Percentiles rank a stretch among this genome's conserved stretches.
Conservation (phyloP, 2,888 invertebrate species). For the Drosophila meridionalis region DNA sequence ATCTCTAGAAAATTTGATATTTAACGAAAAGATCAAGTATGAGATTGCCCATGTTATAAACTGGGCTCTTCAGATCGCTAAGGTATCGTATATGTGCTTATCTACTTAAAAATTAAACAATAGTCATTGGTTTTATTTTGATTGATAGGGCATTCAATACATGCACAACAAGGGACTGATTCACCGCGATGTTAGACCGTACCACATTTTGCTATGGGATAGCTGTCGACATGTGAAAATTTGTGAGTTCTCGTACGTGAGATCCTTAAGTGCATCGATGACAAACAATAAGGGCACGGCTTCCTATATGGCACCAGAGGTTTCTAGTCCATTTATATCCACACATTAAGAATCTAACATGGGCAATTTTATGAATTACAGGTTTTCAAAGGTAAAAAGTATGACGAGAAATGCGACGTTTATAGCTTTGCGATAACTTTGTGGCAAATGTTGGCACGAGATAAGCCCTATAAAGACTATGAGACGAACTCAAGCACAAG, state of each 20-base stretch:
- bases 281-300: slow-evolving; percentile 34
- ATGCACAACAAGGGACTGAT: slow-evolving; percentile 41
- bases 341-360: background rate
- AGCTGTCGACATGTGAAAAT: slow-evolving; percentile 33
- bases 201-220: slow-evolving; percentile 31
- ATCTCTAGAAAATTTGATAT: slow-evolving; percentile 33
- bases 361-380: background rate
- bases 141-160: slow-evolving; percentile 46
- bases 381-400: slow-evolving; percentile 10
- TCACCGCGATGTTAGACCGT: slow-evolving; percentile 60
- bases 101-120: background rate
- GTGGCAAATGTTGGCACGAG: slow-evolving; percentile 54
- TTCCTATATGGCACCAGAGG: slow-evolving; percentile 63
- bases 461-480: slow-evolving; percentile 17
- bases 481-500: rapidly evolving
- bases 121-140: background rate
- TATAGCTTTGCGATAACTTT: slow-evolving; percentile 42
- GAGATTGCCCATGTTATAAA: slow-evolving; percentile 31
- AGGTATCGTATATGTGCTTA: slow-evolving; percentile 41
- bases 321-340: background rate
- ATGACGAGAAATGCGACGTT: slow-evolving; percentile 53
- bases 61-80: slow-evolving; percentile 50
- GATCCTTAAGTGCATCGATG: slow-evolving; percentile 30
- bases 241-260: slow-evolving; percentile 46
- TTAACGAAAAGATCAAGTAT: slow-evolving; percentile 15